Percentiles rank a stretch among this genome's conserved stretches.
Evolutionary conservation across 2,797 vertebrate species (phyloP).

Genomic region (Lacerta viridis): DNA sequence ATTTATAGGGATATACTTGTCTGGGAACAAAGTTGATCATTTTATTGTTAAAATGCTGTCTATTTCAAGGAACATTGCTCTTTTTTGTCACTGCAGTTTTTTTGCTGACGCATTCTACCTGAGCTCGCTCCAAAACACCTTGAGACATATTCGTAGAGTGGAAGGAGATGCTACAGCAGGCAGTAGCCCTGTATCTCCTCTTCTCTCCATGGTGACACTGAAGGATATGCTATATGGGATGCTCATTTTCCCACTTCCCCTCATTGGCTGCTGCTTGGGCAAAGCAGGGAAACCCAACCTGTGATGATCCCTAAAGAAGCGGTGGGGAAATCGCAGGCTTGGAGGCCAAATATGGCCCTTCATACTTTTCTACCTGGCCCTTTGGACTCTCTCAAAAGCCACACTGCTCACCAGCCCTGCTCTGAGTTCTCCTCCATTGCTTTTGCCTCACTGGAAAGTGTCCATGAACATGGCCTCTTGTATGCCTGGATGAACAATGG

Average conservation of each 20-base stretch:
- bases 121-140: background rate
- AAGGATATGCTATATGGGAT: background rate
- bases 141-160: background rate
- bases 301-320: background rate
- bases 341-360: background rate
- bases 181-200: background rate
- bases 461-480: no score
- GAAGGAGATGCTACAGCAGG: background rate
- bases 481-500: no score
- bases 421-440: no score
- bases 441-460: no score
- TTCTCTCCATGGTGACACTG: background rate
- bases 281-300: background rate
- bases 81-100: background rate
- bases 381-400: no score
- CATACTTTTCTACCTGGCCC: no score
- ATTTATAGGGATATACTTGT: background rate
- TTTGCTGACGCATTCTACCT: background rate
- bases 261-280: background rate
- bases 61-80: background rate
- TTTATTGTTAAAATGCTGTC: background rate
- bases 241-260: background rate
- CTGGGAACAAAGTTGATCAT: background rate
- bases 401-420: no score
- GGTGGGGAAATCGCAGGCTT: background rate